phyloP scores from a whole-genome alignment of 2,113 vertebrate genomes.

The Corydoras sp. region DNA sequence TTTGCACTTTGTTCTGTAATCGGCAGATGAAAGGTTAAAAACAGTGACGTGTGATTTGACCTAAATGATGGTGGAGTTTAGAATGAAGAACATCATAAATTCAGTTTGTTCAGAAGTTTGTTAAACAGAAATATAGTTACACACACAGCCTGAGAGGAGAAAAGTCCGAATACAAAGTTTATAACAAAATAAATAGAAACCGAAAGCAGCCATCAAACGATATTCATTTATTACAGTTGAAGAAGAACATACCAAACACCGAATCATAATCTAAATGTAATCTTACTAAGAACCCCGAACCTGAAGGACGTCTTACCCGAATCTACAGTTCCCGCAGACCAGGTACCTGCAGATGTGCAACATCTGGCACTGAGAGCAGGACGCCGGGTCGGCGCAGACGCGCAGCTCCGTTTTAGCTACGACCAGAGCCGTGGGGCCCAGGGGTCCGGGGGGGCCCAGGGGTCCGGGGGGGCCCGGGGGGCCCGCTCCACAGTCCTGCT shows the following conservation, averaged over 20 bases:
- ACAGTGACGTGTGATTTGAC: background rate
- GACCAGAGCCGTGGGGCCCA: slow-evolving; percentile 3
- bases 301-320: slow-evolving; percentile 18
- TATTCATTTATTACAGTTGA: too few relatives aligned
- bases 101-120: too few relatives aligned
- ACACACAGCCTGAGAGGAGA: too few relatives aligned
- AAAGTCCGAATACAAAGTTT: too few relatives aligned
- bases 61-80: background rate
- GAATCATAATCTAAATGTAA: too few relatives aligned
- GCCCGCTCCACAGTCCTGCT: background rate
- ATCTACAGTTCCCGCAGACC: slow-evolving; percentile 28
- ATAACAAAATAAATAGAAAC: too few relatives aligned
- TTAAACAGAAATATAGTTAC: too few relatives aligned
- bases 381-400: slow-evolving; percentile 5
- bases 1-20: slow-evolving; percentile 59
- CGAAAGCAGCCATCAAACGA: too few relatives aligned
- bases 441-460: background rate
- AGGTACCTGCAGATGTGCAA: slow-evolving; percentile 40
- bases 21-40: background rate
- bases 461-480: background rate
- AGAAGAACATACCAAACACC: too few relatives aligned
- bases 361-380: background rate
- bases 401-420: slow-evolving; percentile 22
- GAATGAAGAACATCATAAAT: background rate
- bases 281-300: too few relatives aligned